Evolutionary conservation across 2,113 vertebrate genomes (phyloP).

Genomic region (Natator depressus): DNA sequence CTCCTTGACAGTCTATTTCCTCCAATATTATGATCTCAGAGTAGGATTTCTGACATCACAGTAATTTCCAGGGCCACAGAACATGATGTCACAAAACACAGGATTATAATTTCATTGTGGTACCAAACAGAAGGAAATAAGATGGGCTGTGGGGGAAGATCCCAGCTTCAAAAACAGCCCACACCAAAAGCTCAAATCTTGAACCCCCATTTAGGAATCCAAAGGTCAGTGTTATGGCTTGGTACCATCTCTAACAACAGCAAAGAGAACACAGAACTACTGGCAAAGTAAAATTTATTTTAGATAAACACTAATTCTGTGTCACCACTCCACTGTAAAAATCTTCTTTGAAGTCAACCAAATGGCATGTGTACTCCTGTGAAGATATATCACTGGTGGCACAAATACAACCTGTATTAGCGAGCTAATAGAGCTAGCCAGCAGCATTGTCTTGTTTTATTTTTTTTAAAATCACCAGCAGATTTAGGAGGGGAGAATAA

Average conservation of each 20-base stretch:
- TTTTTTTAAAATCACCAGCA: neutral
- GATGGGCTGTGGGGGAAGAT: neutral
- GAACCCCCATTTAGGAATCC: neutral
- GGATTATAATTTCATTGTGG: neutral
- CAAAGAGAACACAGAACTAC: neutral
- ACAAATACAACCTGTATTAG: slow-evolving; percentile 27
- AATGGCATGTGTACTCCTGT: neutral
- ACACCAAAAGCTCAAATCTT: neutral
- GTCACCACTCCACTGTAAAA: neutral
- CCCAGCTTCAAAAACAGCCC: neutral
- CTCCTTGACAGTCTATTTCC: neutral
- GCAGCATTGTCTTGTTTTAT: neutral
- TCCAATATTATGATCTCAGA: too few species aligned
- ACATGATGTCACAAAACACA: neutral
- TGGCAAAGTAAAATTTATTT: neutral
- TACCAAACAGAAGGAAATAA: neutral
- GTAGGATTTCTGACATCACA: neutral
- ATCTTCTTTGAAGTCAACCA: slow-evolving; percentile 45
- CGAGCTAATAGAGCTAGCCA: neutral
- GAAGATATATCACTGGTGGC: neutral
- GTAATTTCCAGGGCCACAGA: neutral
- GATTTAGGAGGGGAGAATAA: neutral
- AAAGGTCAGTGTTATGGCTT: neutral
- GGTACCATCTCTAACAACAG: neutral
- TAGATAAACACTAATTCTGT: neutral